These are phyloP conservation scores for Petaurus breviceps DNA, from an alignment of 2,113 vertebrate genomes.

Conservation along the genomic window DNA sequence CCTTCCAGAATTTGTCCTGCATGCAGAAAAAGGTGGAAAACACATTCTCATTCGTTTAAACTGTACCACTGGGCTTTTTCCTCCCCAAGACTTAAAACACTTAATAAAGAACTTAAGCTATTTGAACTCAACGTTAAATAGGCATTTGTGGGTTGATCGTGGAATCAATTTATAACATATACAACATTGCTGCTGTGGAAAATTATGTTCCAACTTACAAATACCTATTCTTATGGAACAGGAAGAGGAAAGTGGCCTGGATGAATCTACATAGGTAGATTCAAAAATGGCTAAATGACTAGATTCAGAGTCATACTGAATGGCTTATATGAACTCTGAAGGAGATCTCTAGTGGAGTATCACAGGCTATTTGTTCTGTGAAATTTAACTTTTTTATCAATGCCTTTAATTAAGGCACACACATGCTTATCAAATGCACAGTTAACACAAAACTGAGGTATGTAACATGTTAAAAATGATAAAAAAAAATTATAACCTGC, in stretches of 20 bases:
- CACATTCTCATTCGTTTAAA: neutral
- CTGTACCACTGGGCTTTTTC: neutral
- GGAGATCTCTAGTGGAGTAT: neutral
- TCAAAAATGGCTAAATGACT: neutral
- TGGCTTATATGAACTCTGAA: neutral
- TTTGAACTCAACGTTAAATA: neutral
- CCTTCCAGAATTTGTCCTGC: neutral
- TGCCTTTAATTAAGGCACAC: neutral
- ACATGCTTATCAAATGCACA: neutral
- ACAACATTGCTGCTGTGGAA: neutral
- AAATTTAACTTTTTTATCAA: neutral
- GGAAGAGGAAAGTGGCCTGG: neutral
- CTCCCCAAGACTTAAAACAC: neutral
- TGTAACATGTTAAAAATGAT: neutral
- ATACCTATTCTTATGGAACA: neutral
- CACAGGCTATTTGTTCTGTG: neutral
- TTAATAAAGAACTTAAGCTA: neutral
- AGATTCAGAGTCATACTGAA: neutral
- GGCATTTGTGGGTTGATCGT: neutral
- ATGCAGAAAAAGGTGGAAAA: too few species aligned
- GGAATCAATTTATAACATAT: neutral
- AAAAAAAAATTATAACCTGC: neutral
- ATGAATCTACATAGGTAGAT: neutral
- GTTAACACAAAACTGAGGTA: neutral
- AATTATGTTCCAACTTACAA: neutral